phyloP scores from a whole-genome alignment of 2,113 vertebrate species.

The Egretta garzetta region DNA sequence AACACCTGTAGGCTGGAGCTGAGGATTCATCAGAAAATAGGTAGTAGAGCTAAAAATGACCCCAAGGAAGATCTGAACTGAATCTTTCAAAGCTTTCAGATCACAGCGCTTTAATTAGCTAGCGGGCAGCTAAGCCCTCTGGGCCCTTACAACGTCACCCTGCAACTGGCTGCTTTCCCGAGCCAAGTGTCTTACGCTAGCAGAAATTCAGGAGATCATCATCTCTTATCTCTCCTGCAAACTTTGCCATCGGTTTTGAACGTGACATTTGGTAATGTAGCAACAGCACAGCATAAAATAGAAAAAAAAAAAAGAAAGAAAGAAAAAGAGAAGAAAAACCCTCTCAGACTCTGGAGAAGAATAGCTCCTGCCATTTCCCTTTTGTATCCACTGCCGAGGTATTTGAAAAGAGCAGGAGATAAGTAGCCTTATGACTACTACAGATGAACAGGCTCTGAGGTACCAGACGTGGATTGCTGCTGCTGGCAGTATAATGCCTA shows the following conservation, averaged over 20 bases:
- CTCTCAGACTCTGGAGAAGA: conserved; percentile 30
- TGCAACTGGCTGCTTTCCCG: not conserved
- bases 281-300: not conserved
- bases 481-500: conserved; percentile 47
- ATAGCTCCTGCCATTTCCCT: conserved; percentile 50
- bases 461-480: not conserved
- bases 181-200: not conserved
- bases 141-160: not conserved
- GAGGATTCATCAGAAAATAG: conserved; percentile 13
- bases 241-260: conserved; percentile 36
- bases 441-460: conserved; percentile 62
- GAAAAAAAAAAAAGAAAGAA: not conserved
- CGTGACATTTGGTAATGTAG: conserved; percentile 37
- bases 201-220: conserved; percentile 6
- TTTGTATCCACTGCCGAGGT: conserved; percentile 40
- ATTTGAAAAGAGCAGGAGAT: conserved; percentile 70
- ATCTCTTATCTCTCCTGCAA: conserved; percentile 36
- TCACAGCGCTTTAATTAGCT: not conserved
- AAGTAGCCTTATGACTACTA: conserved; percentile 66
- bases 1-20: not conserved
- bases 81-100: conserved; percentile 21
- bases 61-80: conserved; percentile 8
- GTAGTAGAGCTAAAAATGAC: not conserved
- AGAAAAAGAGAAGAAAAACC: fast-evolving
- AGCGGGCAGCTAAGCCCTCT: not conserved